A percentile compares a stretch with the other conserved stretches of the same genome.
Evolutionary conservation across 2,113 vertebrate species (phyloP).

Genomic region (Piprites chloris): DNA sequence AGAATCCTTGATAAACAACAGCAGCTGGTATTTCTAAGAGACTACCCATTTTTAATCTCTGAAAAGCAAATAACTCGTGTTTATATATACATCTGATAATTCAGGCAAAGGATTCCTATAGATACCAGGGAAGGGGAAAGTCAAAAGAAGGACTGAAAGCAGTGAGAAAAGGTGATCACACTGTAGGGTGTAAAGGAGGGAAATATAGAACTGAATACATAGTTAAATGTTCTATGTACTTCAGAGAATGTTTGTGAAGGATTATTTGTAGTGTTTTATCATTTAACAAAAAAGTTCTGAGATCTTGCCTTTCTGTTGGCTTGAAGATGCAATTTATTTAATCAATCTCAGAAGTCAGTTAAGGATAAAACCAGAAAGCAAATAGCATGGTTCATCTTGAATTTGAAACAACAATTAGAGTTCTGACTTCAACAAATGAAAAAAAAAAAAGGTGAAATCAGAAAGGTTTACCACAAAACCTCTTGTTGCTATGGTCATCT

Average conservation of each 20-base stretch:
- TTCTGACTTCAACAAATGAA: neutral
- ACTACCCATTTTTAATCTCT: neutral
- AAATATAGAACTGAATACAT: neutral
- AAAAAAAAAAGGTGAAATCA: rapidly evolving
- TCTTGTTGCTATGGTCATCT: neutral
- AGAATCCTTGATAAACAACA: neutral
- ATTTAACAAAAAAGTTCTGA: neutral
- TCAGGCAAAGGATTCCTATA: neutral
- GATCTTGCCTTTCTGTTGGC: neutral
- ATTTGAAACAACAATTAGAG: neutral
- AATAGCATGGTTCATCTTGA: neutral
- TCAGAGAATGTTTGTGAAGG: neutral
- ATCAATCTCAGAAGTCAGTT: neutral
- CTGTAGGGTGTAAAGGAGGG: neutral
- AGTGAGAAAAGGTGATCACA: neutral
- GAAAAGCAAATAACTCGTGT: neutral
- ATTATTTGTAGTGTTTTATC: neutral
- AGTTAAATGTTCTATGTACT: neutral
- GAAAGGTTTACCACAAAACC: neutral
- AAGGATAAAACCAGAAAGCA: neutral
- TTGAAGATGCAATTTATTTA: neutral
- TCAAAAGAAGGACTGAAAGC: neutral
- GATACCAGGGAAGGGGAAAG: neutral
- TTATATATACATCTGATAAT: neutral
- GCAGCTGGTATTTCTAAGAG: neutral